phyloP scores from a whole-genome alignment of 2,113 vertebrate species.

The Colaptes auratus region DNA sequence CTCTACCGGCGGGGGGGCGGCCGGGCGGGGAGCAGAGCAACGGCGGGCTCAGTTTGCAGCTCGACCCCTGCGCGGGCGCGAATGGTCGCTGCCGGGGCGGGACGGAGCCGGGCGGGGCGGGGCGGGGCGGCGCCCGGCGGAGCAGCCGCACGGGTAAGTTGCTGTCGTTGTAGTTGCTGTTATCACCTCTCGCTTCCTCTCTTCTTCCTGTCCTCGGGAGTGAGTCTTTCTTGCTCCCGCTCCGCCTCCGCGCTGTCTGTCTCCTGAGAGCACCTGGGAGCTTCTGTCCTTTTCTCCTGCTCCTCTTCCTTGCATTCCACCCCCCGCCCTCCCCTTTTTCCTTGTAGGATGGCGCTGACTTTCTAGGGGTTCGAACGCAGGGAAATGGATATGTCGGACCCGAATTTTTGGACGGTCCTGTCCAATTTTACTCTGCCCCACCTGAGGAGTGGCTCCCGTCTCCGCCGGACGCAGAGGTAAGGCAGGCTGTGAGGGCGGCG shows the following conservation, averaged over 20 bases:
- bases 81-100: neutral
- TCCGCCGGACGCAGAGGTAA: conserved; percentile 96
- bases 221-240: neutral
- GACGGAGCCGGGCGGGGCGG: neutral
- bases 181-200: neutral
- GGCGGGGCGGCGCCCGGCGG: conserved; percentile 27
- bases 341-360: conserved; percentile 44
- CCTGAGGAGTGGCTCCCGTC: conserved; percentile 85
- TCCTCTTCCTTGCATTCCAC: too few species aligned
- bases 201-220: neutral
- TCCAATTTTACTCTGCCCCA: conserved; percentile 91
- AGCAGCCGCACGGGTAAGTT: conserved; percentile 62
- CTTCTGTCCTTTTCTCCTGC: neutral
- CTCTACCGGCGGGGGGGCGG: neutral
- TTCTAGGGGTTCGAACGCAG: conserved; percentile 49
- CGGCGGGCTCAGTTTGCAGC: neutral
- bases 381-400: conserved; percentile 86
- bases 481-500: neutral
- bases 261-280: neutral
- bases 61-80: neutral
- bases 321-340: too few species aligned
- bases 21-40: neutral
- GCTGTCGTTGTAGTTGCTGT: conserved; percentile 28
- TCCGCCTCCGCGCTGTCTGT: neutral
- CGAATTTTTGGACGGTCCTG: conserved; percentile 86